phyloP scores from a whole-genome alignment of 2,113 vertebrate genomes.

The Rallus limicola region DNA sequence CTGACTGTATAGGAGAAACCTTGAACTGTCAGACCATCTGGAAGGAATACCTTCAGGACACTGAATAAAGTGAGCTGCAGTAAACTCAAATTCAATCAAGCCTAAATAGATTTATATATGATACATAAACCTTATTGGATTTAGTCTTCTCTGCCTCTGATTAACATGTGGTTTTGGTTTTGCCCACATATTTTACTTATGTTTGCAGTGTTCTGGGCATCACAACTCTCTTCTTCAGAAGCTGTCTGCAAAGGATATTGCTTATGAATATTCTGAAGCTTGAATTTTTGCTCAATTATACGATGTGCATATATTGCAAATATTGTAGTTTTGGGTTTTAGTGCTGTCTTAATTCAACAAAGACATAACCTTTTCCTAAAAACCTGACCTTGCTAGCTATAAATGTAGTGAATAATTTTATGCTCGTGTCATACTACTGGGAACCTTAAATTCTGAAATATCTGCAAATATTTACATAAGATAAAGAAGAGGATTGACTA shows the following conservation, averaged over 20 bases:
- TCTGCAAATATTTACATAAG: not conserved
- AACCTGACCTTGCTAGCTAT: not conserved
- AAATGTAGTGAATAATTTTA: not conserved
- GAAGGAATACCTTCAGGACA: not conserved
- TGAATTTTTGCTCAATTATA: not conserved
- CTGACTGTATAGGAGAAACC: not conserved
- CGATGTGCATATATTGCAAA: not conserved
- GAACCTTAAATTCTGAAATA: not conserved
- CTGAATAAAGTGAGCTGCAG: not conserved
- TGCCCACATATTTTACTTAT: not conserved
- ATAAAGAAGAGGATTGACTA: not conserved
- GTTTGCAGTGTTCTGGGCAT: not conserved
- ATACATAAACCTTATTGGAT: not conserved
- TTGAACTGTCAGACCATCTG: not conserved
- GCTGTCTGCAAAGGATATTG: not conserved
- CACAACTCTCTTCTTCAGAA: not conserved
- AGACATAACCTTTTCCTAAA: not conserved
- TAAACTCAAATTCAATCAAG: not conserved
- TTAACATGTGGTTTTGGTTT: not conserved
- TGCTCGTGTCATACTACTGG: not conserved
- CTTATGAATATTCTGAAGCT: not conserved
- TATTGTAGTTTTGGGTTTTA: not conserved
- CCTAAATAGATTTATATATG: not conserved
- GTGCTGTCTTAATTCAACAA: not conserved
- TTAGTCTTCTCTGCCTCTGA: not conserved